Conservation (phyloP, 1,140 invertebrate genomes). For the Macrobrachium nipponense region DNA sequence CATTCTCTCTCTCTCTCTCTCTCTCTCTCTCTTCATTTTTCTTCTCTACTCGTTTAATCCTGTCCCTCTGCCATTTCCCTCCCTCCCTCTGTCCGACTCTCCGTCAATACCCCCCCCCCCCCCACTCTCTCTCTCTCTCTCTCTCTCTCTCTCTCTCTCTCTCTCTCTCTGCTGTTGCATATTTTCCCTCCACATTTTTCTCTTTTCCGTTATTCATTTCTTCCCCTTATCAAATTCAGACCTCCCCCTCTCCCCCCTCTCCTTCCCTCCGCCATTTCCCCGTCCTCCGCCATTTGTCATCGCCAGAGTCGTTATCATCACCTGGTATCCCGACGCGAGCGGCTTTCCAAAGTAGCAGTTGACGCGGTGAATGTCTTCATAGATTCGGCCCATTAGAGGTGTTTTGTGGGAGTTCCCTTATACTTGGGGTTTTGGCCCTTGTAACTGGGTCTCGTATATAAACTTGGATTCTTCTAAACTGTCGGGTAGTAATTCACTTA, state of each 20-base stretch:
- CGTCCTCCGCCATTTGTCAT: conserved; percentile 2
- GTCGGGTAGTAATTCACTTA: no score
- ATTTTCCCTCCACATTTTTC: neutral
- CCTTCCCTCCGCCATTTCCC: neutral
- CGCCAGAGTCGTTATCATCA: no score
- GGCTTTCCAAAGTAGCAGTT: no score
- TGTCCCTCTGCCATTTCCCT: neutral
- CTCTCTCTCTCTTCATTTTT: neutral
- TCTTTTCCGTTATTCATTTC: neutral
- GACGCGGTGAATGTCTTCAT: no score
- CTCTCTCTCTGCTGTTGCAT: no score
- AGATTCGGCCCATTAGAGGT: no score
- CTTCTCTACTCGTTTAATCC: neutral
- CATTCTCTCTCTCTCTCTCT: conserved; percentile 20
- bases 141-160: neutral
- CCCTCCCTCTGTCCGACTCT: neutral
- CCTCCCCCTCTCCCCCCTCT: neutral
- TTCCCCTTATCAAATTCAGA: neutral
- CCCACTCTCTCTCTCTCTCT: neutral
- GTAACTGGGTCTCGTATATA: no score
- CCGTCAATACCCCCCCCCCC: no score
- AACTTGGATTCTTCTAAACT: no score
- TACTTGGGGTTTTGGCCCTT: no score
- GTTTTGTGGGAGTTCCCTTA: no score
- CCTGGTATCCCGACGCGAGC: no score